Percentiles rank a stretch among this genome's conserved stretches.
These are phyloP conservation scores for Lomographa bimaculata DNA, from an alignment of 2,888 invertebrate genomes.

Conservation along the genomic window DNA sequence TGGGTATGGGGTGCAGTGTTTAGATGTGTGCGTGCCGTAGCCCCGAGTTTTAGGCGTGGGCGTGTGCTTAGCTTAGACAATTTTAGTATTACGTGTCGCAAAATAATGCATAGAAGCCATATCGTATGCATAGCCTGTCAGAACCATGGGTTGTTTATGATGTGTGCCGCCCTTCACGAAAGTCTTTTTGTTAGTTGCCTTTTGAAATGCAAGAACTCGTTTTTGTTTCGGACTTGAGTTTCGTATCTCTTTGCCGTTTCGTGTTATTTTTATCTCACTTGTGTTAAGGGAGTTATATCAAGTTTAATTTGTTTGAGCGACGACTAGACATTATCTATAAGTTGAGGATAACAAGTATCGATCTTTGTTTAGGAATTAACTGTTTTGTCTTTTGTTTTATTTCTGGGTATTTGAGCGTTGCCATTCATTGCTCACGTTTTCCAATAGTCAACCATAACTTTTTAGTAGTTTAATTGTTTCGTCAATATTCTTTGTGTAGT, in stretches of 20 bases:
- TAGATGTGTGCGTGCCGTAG: slow-evolving; percentile 40
- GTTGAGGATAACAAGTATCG: too few species aligned
- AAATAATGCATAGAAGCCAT: slow-evolving; percentile 67
- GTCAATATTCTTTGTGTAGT: too few species aligned
- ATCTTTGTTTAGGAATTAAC: too few species aligned
- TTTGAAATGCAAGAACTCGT: slow-evolving; percentile 38
- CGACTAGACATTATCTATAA: too few species aligned
- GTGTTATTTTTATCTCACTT: too few species aligned
- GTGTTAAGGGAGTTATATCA: too few species aligned
- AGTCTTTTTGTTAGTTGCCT: slow-evolving; percentile 42
- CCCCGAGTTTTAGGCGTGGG: slow-evolving; percentile 62
- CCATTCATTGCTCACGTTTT: too few species aligned
- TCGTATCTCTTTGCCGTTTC: neutral
- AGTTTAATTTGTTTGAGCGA: too few species aligned
- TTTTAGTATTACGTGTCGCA: slow-evolving; percentile 73
- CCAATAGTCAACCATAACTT: too few species aligned
- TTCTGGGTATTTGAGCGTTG: too few species aligned
- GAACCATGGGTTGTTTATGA: slow-evolving; percentile 46
- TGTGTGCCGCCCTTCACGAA: slow-evolving; percentile 38
- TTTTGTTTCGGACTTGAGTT: slow-evolving; percentile 23
- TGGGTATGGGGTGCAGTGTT: slow-evolving; percentile 53
- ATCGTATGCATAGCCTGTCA: slow-evolving; percentile 61
- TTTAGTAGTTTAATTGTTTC: too few species aligned
- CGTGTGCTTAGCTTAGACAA: slow-evolving; percentile 80
- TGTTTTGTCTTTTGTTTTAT: too few species aligned